Evolutionary conservation across 1,140 invertebrate genomes (phyloP).

Genomic region (Drosophila biarmipes): DNA sequence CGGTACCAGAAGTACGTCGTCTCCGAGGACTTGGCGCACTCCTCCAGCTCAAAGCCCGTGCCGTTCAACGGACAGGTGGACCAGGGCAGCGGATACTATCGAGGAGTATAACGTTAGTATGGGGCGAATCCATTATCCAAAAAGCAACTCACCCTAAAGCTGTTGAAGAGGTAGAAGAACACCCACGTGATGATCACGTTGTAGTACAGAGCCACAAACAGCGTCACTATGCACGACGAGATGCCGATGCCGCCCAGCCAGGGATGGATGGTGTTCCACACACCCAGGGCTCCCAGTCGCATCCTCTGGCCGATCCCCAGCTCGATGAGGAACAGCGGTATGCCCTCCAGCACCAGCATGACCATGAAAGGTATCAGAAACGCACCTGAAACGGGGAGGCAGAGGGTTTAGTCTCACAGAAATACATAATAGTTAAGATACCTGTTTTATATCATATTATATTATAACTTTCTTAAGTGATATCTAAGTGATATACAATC

Average conservation of each 20-base stretch:
- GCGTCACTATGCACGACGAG: conserved; percentile 95
- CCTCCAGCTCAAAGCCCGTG: conserved; percentile 87
- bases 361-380: conserved; percentile 98
- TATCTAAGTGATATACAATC: too few relatives aligned
- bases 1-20: conserved; percentile 96
- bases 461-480: too few relatives aligned
- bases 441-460: too few relatives aligned
- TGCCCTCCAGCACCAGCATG: conserved; percentile 96
- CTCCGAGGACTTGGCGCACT: conserved; percentile 93
- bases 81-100: conserved; percentile 92
- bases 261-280: conserved; percentile 97
- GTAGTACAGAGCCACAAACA: conserved; percentile 97
- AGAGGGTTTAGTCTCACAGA: background rate
- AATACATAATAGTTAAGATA: background rate
- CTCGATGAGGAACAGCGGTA: conserved; percentile 97
- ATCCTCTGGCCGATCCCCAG: conserved; percentile 96
- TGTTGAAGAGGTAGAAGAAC: conserved; percentile 97
- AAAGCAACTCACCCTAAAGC: conserved; percentile 89
- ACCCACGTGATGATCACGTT: conserved; percentile 99
- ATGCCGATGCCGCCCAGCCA: conserved; percentile 96
- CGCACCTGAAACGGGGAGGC: conserved; percentile 89
- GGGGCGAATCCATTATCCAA: too few relatives aligned
- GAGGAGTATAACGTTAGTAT: too few relatives aligned
- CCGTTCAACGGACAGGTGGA: conserved; percentile 92
- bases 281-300: conserved; percentile 94